Base-by-base conservation (phyloP, 1,140 invertebrate species). In the Drosophila guanche region DNA sequence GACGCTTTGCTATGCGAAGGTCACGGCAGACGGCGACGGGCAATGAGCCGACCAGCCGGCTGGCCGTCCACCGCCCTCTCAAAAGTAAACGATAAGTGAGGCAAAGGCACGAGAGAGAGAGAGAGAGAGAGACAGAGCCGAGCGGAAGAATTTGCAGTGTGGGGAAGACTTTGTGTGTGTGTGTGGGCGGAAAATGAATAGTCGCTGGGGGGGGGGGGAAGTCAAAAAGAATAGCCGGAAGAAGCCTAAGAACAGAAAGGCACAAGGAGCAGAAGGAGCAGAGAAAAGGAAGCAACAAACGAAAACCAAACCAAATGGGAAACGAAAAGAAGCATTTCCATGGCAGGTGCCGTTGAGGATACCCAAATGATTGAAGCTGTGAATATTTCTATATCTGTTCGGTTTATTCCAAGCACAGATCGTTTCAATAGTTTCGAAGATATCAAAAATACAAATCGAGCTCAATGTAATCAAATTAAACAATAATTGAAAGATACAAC, bases 1-100 rank as follows among this genome's bases (percentile, higher is more conserved):
- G 25, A 12, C 33, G 83, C 83, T 79, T 85, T 75, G 83, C 83
- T 88, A 86, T 86, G 81, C 83, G 81, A 86, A 86, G 81, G 81
- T 86, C 81, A 81, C 58, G 68, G 29, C 48, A 54, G 42, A 60
- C 60, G 53, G 70, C 60, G 55, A 61, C 57, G 43, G 59, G 61
- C 68, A 51, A 62, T 62, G 70, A 53, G 59, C 33, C 47, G 29
- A 47, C 29, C 23, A 7, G 29, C 46, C 56, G 22, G 10, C 29
- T 27, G n/a, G 12, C 57, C 23, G 5, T 37, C n/a, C 14, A 25
- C 16, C 16, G 45, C 20, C 5, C 56, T 10, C 29, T 12, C 56
- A n/a, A 23, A 10, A 42, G n/a, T 14, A 45, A 37, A 43, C 70
- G 70, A 73, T 73, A 73, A 73, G 48, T 43, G 67, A 61, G 54